phyloP scores from a whole-genome alignment of 2,888 invertebrate genomes.

The Auanema sp. region DNA sequence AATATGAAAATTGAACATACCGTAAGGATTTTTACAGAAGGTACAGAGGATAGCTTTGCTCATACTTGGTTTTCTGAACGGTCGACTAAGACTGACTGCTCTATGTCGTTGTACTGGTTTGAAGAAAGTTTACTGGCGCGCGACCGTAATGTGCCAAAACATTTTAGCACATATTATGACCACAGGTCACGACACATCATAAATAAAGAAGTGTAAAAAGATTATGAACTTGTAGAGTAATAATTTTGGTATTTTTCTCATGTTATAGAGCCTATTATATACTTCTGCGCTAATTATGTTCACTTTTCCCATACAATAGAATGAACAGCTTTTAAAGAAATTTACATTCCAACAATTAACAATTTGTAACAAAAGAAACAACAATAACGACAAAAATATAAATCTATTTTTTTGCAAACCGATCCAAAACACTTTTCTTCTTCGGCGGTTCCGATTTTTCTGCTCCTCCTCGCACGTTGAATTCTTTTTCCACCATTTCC shows the following conservation, averaged over 20 bases:
- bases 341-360: slow-evolving; percentile 1
- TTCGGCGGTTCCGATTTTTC: slow-evolving; percentile 16
- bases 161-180: no score
- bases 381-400: slow-evolving; percentile 13
- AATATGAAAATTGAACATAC: background rate
- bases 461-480: slow-evolving; percentile 24
- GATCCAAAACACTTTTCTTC: slow-evolving; percentile 33
- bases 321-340: background rate
- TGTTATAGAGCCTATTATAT: no score
- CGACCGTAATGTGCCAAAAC: no score
- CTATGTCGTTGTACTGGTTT: no score
- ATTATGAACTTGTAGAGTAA: no score
- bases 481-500: slow-evolving; percentile 33
- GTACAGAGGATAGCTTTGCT: background rate
- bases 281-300: background rate
- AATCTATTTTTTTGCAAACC: slow-evolving; percentile 25
- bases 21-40: background rate
- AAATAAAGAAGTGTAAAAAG: no score
- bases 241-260: no score
- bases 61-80: background rate
- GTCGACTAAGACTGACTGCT: no score
- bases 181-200: no score
- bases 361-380: slow-evolving; percentile 1
- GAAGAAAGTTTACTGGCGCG: no score
- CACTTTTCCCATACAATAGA: background rate